Conservation (phyloP, 2,888 invertebrate species). For the Panzeria rudis region DNA sequence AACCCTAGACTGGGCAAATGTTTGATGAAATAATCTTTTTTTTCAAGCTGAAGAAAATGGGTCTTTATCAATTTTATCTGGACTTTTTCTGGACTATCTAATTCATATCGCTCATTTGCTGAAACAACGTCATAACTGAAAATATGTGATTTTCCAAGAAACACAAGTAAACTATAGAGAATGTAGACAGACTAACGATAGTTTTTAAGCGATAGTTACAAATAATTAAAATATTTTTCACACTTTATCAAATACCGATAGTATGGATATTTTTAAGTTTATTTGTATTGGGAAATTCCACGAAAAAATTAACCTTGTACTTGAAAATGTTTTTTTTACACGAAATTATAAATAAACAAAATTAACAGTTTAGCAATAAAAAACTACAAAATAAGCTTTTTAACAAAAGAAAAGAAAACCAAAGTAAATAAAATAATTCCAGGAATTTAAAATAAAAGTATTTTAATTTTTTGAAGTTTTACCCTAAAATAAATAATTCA, state of each 20-base stretch:
- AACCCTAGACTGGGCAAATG: too few relatives aligned
- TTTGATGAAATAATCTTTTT: too few relatives aligned
- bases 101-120: too few relatives aligned
- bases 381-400: slow-evolving; percentile 55
- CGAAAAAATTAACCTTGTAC: slow-evolving; percentile 34
- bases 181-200: too few relatives aligned
- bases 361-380: slow-evolving; percentile 52
- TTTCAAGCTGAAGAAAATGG: too few relatives aligned
- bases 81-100: too few relatives aligned
- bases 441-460: slow-evolving; percentile 57
- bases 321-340: slow-evolving; percentile 29
- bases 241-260: slow-evolving; percentile 32
- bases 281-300: slow-evolving; percentile 43
- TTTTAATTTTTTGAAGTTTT: slow-evolving; percentile 37
- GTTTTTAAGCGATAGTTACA: not conserved
- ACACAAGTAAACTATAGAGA: too few relatives aligned
- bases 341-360: slow-evolving; percentile 26
- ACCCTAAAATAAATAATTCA: slow-evolving; percentile 46
- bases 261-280: slow-evolving; percentile 16
- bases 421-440: slow-evolving; percentile 50
- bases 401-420: not conserved
- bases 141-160: too few relatives aligned
- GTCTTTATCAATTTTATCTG: too few relatives aligned
- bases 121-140: too few relatives aligned
- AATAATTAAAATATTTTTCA: slow-evolving; percentile 9